Evolutionary conservation across 2,888 invertebrate species (phyloP).

Genomic region (Tolmerus cingulatus): DNA sequence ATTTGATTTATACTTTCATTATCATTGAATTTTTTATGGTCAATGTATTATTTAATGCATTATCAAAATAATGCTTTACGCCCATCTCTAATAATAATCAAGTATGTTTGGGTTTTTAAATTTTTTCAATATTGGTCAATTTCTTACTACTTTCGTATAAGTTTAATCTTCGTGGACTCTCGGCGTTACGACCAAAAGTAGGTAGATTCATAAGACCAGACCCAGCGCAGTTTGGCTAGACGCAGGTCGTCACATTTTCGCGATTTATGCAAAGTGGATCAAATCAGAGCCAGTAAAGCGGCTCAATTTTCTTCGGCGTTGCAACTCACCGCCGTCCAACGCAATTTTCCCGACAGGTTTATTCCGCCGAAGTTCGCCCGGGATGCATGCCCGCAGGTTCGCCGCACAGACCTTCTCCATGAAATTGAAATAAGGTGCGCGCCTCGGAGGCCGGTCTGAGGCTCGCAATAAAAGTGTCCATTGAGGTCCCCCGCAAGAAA

Average conservation of each 20-base stretch:
- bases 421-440: background rate
- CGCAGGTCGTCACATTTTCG: background rate
- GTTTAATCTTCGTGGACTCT: too few relatives aligned
- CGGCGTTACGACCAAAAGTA: background rate
- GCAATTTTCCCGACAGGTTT: background rate
- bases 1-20: too few relatives aligned
- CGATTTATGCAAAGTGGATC: background rate
- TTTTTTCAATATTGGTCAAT: too few relatives aligned
- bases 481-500: background rate
- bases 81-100: too few relatives aligned
- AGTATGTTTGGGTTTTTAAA: too few relatives aligned
- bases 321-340: background rate
- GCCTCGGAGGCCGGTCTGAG: background rate
- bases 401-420: background rate
- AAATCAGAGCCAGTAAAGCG: background rate
- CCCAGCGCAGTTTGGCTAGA: background rate
- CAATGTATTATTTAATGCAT: too few relatives aligned
- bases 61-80: too few relatives aligned
- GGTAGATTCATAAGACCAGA: background rate
- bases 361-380: background rate
- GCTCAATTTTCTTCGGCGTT: background rate
- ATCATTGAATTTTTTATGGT: too few relatives aligned
- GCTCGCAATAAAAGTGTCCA: constrained; percentile 2
- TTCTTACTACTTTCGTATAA: background rate
- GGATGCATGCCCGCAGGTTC: background rate